Base-by-base conservation (phyloP, 2,797 vertebrate species). In the Jordanella pulchra region DNA sequence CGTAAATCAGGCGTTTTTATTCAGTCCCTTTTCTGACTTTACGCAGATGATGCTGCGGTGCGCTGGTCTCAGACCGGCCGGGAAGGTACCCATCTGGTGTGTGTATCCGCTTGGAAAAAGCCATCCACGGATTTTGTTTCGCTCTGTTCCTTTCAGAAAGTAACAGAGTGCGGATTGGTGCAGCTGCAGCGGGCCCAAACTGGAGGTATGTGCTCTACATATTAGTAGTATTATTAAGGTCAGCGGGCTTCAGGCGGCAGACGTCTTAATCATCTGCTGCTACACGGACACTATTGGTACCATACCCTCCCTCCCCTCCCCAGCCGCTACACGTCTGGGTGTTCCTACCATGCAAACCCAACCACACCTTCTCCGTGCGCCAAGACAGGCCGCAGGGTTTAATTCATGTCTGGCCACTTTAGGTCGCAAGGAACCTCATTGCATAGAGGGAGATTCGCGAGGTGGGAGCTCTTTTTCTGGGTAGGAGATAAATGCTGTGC, bases 71-170 rank as follows among this genome's bases (percentile, higher is more conserved):
- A 67, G 69, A 89, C 90, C 91, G 86, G 83, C 85, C 73, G 81
- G 83, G 84, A 86, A 89, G 91, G 89, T 92, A 90, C 93, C 93
- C 93, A 92, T 92, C 89, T 90, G 87, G 73, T 78, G 75, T 71
- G 69, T 82, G 76, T 66, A 54, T 74, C 82, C 85, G 77, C 69
- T 77, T 76, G 87, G 83, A 76, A 85, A 88, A 88, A 89, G 86
- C 83, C 84, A 67, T 82, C 86, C 77, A 44, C 85, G 73, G 87
- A 79, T 84, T 79, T 80, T 87, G 84, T 83, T 82, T 82, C 77
- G n/a, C 71, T 78, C 53, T 64, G 84, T 84, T 80, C 67, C 79
- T 77, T 77, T 83, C 74, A 81, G 81, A 84, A 84, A 86, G 77
- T 80, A 73, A 75, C 18, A 51, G 76, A 81, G 78, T 87, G 61